Conservation (phyloP, 2,113 vertebrate genomes). For the Otocyon megalotis region DNA sequence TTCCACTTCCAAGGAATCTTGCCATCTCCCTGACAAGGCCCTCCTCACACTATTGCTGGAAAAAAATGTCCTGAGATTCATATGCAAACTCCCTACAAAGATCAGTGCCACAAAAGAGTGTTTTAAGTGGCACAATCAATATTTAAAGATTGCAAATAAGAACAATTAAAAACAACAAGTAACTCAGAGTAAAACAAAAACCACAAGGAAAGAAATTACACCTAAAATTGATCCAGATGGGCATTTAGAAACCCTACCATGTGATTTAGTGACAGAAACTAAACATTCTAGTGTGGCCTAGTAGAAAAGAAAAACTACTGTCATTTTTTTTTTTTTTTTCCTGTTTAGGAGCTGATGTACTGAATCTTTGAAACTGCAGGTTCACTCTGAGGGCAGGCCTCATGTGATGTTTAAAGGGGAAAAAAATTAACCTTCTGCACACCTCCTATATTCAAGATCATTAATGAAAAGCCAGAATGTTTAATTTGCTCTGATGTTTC, state of each 20-base stretch:
- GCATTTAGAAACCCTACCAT: constrained; percentile 72
- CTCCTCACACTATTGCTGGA: neutral
- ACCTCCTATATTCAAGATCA: constrained; percentile 82
- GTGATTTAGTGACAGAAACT: constrained; percentile 85
- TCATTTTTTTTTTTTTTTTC: constrained; percentile 66
- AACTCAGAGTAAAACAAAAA: constrained; percentile 82
- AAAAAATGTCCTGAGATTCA: neutral
- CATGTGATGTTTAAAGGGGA: constrained; percentile 83
- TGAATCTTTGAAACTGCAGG: constrained; percentile 83
- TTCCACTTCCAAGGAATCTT: neutral
- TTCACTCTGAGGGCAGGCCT: constrained; percentile 84
- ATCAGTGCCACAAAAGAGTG: constrained; percentile 71
- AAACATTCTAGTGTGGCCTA: constrained; percentile 82
- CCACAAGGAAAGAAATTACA: constrained; percentile 83
- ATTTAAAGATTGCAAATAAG: constrained; percentile 85
- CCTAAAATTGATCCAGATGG: constrained; percentile 82
- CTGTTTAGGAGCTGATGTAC: constrained; percentile 72
- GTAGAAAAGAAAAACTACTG: constrained; percentile 85
- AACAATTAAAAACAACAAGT: constrained; percentile 85
- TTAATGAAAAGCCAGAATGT: constrained; percentile 85
- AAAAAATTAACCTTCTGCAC: constrained; percentile 81
- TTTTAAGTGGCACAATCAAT: constrained; percentile 83
- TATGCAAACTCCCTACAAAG: constrained; percentile 76
- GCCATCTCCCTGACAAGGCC: neutral
- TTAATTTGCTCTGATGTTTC: constrained; percentile 85